phyloP scores from a whole-genome alignment of 2,797 vertebrate genomes.

The Gambelia wislizenii region DNA sequence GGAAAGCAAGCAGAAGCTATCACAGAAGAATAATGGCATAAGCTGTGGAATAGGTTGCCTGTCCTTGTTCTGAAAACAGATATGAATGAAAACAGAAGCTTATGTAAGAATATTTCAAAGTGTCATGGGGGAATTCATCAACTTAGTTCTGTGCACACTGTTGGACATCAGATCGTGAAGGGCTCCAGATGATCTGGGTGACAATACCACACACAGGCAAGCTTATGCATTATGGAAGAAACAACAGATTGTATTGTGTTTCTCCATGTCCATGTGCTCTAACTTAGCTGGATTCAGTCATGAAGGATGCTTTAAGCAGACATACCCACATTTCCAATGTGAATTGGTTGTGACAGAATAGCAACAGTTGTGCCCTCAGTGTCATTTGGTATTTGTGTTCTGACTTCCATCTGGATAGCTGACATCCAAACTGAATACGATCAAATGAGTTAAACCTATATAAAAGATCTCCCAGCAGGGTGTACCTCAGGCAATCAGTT shows the following conservation, averaged over 20 bases:
- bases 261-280: background rate
- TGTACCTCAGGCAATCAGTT: background rate
- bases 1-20: background rate
- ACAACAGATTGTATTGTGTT: background rate
- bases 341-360: conserved; percentile 5
- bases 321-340: background rate
- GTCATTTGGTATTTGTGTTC: background rate
- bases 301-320: background rate
- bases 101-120: background rate
- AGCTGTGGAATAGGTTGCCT: background rate
- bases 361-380: background rate
- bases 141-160: background rate
- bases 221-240: background rate
- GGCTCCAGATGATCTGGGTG: background rate
- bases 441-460: conserved; percentile 2
- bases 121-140: background rate
- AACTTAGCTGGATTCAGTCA: background rate
- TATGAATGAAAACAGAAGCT: background rate
- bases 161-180: background rate
- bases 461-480: conserved; percentile 6
- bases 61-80: background rate
- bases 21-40: background rate
- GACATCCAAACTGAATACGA: conserved; percentile 1
- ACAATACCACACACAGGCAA: background rate
- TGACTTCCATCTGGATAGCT: background rate